A percentile compares a stretch with the other conserved stretches of the same genome.
These are phyloP conservation scores for Microplitis manilae DNA, from an alignment of 2,888 invertebrate species.

Conservation along the genomic window DNA sequence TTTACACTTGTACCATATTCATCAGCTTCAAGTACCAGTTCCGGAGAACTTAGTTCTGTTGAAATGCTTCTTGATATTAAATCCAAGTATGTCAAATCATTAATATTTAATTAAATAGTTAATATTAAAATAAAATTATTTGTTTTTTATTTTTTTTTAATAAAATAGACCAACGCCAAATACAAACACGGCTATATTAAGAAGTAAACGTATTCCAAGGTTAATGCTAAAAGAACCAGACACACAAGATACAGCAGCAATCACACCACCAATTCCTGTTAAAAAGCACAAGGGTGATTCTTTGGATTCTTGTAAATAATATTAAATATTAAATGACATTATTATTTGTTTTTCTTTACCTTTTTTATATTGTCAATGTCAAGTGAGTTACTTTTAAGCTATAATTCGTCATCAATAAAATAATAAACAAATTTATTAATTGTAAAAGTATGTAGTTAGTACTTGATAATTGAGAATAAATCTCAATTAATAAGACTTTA, in stretches of 20 bases:
- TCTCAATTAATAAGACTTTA: conserved; percentile 35
- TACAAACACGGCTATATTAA: conserved; percentile 64
- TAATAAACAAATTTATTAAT: conserved; percentile 60
- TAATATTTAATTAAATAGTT: neutral
- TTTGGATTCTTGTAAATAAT: conserved; percentile 69
- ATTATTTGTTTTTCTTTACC: conserved; percentile 51
- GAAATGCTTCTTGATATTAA: conserved; percentile 57
- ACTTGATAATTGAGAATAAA: conserved; percentile 67
- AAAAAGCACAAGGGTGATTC: conserved; percentile 68
- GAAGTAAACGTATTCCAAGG: conserved; percentile 66
- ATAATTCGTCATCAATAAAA: conserved; percentile 33
- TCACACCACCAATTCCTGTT: conserved; percentile 15
- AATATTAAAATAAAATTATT: conserved; percentile 8
- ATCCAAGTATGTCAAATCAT: conserved; percentile 53
- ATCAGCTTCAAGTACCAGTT: conserved; percentile 46
- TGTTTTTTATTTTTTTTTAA: conserved; percentile 19
- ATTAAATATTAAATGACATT: neutral
- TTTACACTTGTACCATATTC: conserved; percentile 58
- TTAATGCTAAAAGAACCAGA: conserved; percentile 60
- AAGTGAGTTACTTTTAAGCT: no score
- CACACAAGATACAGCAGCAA: conserved; percentile 54
- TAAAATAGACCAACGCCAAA: conserved; percentile 10
- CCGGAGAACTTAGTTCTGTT: conserved; percentile 53
- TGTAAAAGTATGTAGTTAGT: conserved; percentile 69
- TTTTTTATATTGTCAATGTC: no score